These are phyloP conservation scores for Bovichtus diacanthus DNA, from an alignment of 2,797 vertebrate genomes.

Conservation along the genomic window DNA sequence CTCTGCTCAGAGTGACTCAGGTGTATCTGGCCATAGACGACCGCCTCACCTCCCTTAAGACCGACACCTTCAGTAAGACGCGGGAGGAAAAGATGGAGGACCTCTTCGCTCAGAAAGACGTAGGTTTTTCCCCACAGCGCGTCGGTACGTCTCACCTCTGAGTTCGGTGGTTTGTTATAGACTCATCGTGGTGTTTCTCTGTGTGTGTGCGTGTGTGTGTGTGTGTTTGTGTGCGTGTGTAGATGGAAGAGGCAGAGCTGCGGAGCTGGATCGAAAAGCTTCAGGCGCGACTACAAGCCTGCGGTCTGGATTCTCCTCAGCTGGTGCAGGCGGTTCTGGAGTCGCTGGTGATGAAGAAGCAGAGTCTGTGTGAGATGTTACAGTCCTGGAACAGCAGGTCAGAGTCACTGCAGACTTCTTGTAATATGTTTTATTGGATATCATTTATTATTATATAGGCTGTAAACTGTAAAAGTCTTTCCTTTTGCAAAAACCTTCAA, in stretches of 20 bases:
- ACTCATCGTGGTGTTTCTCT: background rate
- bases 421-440: background rate
- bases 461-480: no score
- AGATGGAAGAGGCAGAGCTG: conserved; percentile 98
- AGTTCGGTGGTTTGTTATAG: rapidly evolving
- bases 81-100: conserved; percentile 99
- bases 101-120: conserved; percentile 98
- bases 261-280: conserved; percentile 96
- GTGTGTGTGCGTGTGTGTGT: background rate
- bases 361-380: conserved; percentile 94
- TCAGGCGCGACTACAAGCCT: conserved; percentile 89
- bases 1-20: conserved; percentile 88
- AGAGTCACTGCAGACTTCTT: background rate
- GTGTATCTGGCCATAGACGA: conserved; percentile 97
- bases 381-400: conserved; percentile 97
- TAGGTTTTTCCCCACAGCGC: conserved; percentile 62
- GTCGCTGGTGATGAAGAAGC: conserved; percentile 95
- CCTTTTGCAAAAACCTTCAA: no score
- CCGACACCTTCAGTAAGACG: conserved; percentile 97
- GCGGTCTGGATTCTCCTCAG: conserved; percentile 89
- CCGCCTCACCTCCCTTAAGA: conserved; percentile 97
- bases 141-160: rapidly evolving
- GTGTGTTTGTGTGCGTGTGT: background rate
- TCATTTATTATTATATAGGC: background rate
- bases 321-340: conserved; percentile 93